Evolutionary conservation across 1,140 invertebrate genomes (phyloP).

Genomic region (Trichonephila clavata): DNA sequence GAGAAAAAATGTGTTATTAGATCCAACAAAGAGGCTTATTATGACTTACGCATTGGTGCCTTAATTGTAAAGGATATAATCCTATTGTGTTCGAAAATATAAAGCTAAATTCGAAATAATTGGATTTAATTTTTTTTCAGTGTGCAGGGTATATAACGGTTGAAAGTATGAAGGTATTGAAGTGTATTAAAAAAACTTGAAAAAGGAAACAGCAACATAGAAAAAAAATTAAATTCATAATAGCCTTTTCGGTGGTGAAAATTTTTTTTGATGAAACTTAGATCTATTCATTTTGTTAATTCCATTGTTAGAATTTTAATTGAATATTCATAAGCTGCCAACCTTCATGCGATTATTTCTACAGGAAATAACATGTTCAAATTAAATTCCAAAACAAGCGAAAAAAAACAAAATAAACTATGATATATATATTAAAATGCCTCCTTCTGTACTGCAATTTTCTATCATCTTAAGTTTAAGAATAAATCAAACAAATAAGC

Average conservation of each 20-base stretch:
- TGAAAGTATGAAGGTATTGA: background rate
- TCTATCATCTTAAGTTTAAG: no score
- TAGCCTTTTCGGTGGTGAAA: background rate
- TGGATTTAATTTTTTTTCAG: conserved; percentile 20
- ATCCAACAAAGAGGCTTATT: conserved; percentile 33
- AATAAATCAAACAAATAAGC: no score
- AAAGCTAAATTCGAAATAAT: conserved; percentile 57
- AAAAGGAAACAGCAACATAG: background rate
- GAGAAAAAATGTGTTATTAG: background rate
- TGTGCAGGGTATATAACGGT: background rate
- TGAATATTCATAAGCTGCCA: background rate
- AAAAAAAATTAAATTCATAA: background rate
- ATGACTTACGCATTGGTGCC: conserved; percentile 51
- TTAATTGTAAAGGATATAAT: conserved; percentile 37
- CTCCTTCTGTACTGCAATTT: no score
- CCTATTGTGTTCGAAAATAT: conserved; percentile 30
- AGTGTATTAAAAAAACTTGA: background rate
- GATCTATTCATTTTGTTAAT: conserved; percentile 27
- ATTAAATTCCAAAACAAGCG: no score
- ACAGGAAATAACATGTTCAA: no score
- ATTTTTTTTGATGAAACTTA: background rate
- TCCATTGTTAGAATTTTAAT: background rate
- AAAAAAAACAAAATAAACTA: no score
- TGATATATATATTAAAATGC: no score
- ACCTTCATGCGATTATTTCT: background rate